Base-by-base conservation (phyloP, 2,888 invertebrate species). In the Hypercompe scribonia region DNA sequence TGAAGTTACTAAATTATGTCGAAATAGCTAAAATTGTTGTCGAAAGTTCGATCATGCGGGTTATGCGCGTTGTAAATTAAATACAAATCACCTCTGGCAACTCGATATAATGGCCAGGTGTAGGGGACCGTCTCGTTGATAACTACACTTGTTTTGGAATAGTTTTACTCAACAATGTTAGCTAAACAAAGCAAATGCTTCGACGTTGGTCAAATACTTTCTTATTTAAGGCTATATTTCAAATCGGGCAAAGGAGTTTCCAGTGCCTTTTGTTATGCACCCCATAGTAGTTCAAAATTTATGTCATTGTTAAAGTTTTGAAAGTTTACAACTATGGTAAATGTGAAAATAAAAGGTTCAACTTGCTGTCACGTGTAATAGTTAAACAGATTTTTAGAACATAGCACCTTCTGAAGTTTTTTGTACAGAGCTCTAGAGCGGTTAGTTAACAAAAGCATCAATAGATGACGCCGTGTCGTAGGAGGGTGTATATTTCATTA, bases 31-130 rank as follows among this genome's bases (percentile, higher is more conserved):
- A 81, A 82, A 86, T 84, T 84, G 84, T 81, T 86, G 76, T 76
- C 21, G 63, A 81, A 83, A 85, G 80, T 87, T 84, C 75, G 77
- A 79, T 77, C 82, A 78, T 79, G 80, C 82, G 77, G 83, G 80
- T 81, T 81, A 80, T 78, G 65, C 78, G 78, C 74, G 87, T 85
- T 88, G 88, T 91, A 90, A 90, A 91, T 91, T 90, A 90, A 92
- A 92, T 90, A 90, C 85, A 83, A 87, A 86, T 89, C 88, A 88
- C 84, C 84, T 76, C 76, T 78, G 78, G 78, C 71, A 79, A 83
- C 81, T 80, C 68, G 74, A 74, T 70, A 67, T 81, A 74, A 74
- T 75, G 74, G 75, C 36, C 81, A 86, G 84, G 85, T 84, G 81
- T 74, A 81, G 77, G 70, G 73, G 77, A 73, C 76, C 74, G 76